Evolutionary conservation across 2,797 vertebrate genomes (phyloP), one percentile per base, ranked within the genome.

Genomic region (Pampus argenteus): DNA sequence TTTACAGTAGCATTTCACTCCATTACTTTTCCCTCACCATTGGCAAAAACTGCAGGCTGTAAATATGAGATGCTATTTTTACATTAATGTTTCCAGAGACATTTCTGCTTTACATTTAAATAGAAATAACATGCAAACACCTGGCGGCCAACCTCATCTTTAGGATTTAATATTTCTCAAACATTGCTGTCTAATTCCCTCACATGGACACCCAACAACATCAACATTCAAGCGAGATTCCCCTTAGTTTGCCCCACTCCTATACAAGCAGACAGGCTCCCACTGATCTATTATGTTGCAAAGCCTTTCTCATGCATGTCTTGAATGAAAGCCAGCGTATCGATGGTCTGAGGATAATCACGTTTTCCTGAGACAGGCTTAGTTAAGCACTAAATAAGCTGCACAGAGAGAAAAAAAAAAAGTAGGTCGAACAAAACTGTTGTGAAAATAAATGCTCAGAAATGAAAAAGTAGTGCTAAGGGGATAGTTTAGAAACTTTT

Each of bases 231-330:
- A 75, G 73, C 31, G 52, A 80, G 74, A 78, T 82, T 85, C 84
- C 80, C 83, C 67, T 68, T 55, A 52, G 60, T 81, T 86, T 78
- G 78, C 64, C 82, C 69, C 82, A 70, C 78, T 69, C 82, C 82
- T 76, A 73, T 66, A 83, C 81, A 78, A 74, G 86, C 90, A 91
- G 89, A 91, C 91, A 90, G 82, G 85, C 92, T 91, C 92, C 93
- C 88, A 92, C 92, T 89, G 92, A 81, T 86, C 91, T 83, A 93
- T 95, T 94, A 92, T 95, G 92, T 64, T 56, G 82, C 85, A 84
- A 78, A 90, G 89, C 91, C 87, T 93, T 94, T 94, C 92, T 92
- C 91, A 93, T 93, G 94, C 91, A 85, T 85, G 86, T 89, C 87
- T 82, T 90, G 85, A 91, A 92, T 91, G 83, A 89, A 89, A 89